phyloP scores from a whole-genome alignment of 2,888 invertebrate species.

The Zygaena filipendulae region DNA sequence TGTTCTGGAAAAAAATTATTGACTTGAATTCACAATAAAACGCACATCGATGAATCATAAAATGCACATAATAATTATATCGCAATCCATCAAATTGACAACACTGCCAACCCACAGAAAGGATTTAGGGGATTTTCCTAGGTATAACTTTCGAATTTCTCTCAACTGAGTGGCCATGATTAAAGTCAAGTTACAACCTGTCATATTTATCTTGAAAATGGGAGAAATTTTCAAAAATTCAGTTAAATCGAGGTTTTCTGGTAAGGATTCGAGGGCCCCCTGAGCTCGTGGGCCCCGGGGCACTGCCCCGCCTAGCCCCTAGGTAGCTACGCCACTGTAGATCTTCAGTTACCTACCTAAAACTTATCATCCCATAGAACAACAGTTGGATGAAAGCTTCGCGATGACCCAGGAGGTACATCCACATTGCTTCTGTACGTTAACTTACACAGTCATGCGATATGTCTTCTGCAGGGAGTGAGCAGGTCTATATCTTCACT shows the following conservation, averaged over 20 bases:
- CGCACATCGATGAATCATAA: neutral
- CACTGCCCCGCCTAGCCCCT: no score
- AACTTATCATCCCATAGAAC: no score
- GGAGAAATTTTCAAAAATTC: constrained; percentile 14
- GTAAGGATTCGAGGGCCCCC: constrained; percentile 16
- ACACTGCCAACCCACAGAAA: constrained; percentile 11
- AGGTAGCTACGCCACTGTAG: no score
- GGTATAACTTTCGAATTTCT: constrained; percentile 13
- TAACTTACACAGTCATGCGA: no score
- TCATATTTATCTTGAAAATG: constrained; percentile 16
- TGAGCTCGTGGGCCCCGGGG: no score
- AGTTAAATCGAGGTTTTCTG: constrained; percentile 15
- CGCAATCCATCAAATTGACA: constrained; percentile 8
- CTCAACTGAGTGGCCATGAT: constrained; percentile 16
- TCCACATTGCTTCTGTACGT: no score
- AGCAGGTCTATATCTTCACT: no score
- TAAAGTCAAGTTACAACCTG: constrained; percentile 10
- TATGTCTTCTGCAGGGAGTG: no score
- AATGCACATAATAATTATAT: constrained; percentile 1
- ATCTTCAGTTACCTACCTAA: no score
- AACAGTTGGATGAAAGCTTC: no score
- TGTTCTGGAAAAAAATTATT: constrained; percentile 5
- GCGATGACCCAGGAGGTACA: no score
- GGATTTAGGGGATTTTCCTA: constrained; percentile 11
- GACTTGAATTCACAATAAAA: constrained; percentile 6